These are phyloP conservation scores for Saguinus imperator DNA, from an alignment of 2,113 vertebrate species.

Conservation along the genomic window DNA sequence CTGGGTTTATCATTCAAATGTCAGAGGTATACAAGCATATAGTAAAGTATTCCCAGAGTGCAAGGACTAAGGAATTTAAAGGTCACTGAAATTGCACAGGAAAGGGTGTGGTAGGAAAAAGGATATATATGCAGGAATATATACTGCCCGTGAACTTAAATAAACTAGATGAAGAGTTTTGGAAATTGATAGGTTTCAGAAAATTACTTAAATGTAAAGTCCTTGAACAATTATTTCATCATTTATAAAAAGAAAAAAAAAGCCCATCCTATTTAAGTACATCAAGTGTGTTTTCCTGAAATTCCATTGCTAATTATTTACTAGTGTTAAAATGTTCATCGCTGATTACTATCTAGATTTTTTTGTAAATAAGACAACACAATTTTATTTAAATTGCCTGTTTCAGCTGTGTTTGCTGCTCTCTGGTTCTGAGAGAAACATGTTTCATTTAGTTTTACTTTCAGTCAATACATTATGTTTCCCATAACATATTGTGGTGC, in stretches of 20 bases:
- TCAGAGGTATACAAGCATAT: neutral
- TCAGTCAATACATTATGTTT: neutral
- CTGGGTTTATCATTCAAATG: neutral
- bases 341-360: neutral
- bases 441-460: neutral
- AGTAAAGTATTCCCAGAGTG: neutral
- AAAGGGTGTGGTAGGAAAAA: neutral
- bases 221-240: neutral
- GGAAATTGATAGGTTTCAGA: neutral
- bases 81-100: neutral
- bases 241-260: neutral
- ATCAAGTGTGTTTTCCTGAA: neutral
- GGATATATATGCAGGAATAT: neutral
- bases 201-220: neutral
- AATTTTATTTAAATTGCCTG: neutral
- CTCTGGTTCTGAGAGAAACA: neutral
- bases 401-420: neutral
- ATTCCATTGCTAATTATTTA: neutral
- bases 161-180: neutral
- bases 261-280: neutral
- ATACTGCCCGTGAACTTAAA: neutral
- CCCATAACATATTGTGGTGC: fast-evolving
- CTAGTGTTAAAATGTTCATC: neutral
- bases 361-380: neutral
- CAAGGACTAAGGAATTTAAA: neutral